Evolutionary conservation across 1,140 invertebrate genomes (phyloP), one percentile per base, ranked within the genome.

Genomic region (Dolichoris vasculosae): DNA sequence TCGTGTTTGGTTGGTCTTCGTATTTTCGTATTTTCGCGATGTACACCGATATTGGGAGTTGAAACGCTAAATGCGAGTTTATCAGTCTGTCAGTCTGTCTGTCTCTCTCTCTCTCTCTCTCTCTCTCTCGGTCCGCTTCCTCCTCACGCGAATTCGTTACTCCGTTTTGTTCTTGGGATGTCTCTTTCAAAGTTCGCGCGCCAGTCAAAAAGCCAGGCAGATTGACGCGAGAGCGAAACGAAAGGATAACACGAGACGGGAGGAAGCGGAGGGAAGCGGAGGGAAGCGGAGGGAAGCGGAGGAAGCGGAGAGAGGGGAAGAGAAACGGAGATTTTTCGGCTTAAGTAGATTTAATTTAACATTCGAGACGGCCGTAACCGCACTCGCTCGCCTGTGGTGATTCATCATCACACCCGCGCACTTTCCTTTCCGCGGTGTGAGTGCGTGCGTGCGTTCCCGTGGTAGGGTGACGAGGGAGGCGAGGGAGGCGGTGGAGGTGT

Each of bases 321-420:
- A 64, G 71, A 75, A 76, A 78, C 40, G 59, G 43, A 67, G 59
- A 84, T 84, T 77, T 84, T 84, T 84, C 43, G 59, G 38, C 59
- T 78, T 77, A 84, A 84, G 59, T 84, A 67, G 76, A 84, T 80
- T 84, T 84, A 84, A 84, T 84, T 84, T 73, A 84, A 84, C 64
- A 71, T 84, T 67, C 32, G 43, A 67, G 51, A 83, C 15, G 55
- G 51, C 48, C 55, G 82, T 46, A 48, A 32, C 67, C 40, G 87
- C 87, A 84, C 82, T 86, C 55, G 75, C 64, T 86, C 59, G 78
- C 73, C 77, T 67, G 63, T 76, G 55, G 87, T 89, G 89, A 90
- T 90, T 89, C 89, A 89, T 90, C 89, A 89, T 89, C 89, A 90
- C 89, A 90, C 89, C 89, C 89, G 89, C 89, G 89, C 89, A 89